Base-by-base conservation (phyloP, 2,888 invertebrate species). In the Mesochorus sp. region DNA sequence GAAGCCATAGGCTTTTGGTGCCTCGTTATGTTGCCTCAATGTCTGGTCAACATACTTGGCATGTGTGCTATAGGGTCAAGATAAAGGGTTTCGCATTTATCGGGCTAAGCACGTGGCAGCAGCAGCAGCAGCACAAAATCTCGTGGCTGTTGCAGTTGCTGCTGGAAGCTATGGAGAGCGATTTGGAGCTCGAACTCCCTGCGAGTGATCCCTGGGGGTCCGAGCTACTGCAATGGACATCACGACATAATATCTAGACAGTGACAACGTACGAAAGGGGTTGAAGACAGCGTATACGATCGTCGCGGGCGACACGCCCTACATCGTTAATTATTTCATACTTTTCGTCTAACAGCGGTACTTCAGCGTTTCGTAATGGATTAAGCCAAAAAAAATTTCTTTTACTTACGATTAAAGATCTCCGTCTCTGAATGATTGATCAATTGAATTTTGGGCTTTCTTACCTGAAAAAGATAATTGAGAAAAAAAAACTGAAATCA, bases 321-420 rank as follows among this genome's bases (percentile, higher is more conserved):
- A 53, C 79, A 71, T 82, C 87, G 86, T 90, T 86, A 89, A 90
- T 90, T 88, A 90, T 90, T 88, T 87, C 85, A 80, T 81, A 82
- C 67, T 83, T 84, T 85, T 87, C 89, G 89, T 90, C 90, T 90
- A 90, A 88, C 89, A 81, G 85, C 83, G n/a, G 80, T 82, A 83
- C 84, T 87, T 80, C 83, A 83, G 66, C 76, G n/a, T n/a, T n/a
- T n/a, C n/a, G n/a, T n/a, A 34, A 24, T 3, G n/a, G 3, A 37
- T 44, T 42, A 14, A 24, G 21, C 10, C 2, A 28, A 24, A 42
- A n/a, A 67, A 17, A 1, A 8, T 5, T n/a, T 28, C n/a, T 37
- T 44, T 68, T 17, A 61, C 61, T 42, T 26, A 42, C 42, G 14
- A 42, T 61, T 42, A 8, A 3, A 28, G 26, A 6, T 14, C 8